Conservation (phyloP, 1,140 invertebrate genomes). For the Ceratosolen solmsi region DNA sequence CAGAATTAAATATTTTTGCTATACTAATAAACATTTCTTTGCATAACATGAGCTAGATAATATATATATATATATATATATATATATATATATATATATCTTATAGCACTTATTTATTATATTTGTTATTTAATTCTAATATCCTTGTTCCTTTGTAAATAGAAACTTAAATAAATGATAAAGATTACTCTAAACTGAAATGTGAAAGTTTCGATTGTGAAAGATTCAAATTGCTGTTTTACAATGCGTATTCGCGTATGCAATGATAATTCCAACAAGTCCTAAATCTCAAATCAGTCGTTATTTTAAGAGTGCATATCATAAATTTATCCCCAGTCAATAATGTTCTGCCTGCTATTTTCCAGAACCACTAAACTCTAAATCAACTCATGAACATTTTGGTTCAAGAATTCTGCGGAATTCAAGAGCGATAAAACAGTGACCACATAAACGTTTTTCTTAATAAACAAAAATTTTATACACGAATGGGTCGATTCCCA, state of each 20-base stretch:
- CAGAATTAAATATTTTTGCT: too few relatives aligned
- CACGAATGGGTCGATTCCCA: background rate
- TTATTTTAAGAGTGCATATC: background rate
- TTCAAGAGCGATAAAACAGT: conserved; percentile 8
- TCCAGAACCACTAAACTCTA: background rate
- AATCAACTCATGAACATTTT: background rate
- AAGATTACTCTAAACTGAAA: too few relatives aligned
- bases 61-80: too few relatives aligned
- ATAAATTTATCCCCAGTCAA: background rate
- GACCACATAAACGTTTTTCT: background rate
- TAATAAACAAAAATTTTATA: background rate
- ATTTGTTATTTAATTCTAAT: too few relatives aligned
- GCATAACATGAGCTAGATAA: too few relatives aligned
- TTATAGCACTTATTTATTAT: too few relatives aligned
- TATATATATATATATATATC: too few relatives aligned
- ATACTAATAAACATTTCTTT: too few relatives aligned
- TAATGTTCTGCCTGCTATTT: background rate
- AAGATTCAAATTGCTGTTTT: too few relatives aligned
- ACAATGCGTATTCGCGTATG: background rate
- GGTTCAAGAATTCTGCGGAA: background rate
- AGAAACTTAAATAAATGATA: too few relatives aligned
- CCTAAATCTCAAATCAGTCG: background rate
- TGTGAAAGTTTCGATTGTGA: too few relatives aligned
- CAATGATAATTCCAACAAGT: background rate
- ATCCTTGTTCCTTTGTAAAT: too few relatives aligned